Conservation (phyloP, 2,113 vertebrate species). For the Chloropsis hardwickii region DNA sequence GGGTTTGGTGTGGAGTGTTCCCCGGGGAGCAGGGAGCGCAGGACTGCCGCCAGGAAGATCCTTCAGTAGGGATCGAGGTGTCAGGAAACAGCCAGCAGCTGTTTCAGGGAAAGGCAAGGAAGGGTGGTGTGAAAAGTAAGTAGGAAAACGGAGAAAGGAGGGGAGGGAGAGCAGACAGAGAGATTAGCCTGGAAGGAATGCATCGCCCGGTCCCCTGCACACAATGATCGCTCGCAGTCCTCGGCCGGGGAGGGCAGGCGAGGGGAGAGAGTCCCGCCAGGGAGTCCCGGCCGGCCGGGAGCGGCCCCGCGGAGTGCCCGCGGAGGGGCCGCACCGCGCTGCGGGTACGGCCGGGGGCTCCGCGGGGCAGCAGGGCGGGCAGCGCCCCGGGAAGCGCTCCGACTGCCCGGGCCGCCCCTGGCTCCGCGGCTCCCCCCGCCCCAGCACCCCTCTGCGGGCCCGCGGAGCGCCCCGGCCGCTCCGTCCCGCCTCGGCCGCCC, state of each 20-base stretch:
- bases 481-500: not conserved
- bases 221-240: not conserved
- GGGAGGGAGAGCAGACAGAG: not conserved
- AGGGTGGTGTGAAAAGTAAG: constrained; percentile 50
- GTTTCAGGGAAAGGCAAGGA: not conserved
- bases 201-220: not conserved
- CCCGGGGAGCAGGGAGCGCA: not conserved
- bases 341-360: not conserved
- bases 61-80: constrained; percentile 34
- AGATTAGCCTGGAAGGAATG: constrained; percentile 6
- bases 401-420: not conserved
- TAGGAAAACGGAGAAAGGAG: not conserved
- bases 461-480: not conserved
- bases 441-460: too few relatives aligned
- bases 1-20: constrained; percentile 9
- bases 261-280: not conserved
- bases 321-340: not conserved
- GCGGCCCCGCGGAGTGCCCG: not conserved
- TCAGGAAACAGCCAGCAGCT: constrained; percentile 21
- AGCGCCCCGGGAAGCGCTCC: not conserved
- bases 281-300: too few relatives aligned
- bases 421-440: not conserved
- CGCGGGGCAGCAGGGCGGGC: not conserved
- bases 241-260: not conserved
- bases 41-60: constrained; percentile 29